These are phyloP conservation scores for Drosophila pegasa DNA, from an alignment of 2,888 invertebrate genomes.

Conservation along the genomic window DNA sequence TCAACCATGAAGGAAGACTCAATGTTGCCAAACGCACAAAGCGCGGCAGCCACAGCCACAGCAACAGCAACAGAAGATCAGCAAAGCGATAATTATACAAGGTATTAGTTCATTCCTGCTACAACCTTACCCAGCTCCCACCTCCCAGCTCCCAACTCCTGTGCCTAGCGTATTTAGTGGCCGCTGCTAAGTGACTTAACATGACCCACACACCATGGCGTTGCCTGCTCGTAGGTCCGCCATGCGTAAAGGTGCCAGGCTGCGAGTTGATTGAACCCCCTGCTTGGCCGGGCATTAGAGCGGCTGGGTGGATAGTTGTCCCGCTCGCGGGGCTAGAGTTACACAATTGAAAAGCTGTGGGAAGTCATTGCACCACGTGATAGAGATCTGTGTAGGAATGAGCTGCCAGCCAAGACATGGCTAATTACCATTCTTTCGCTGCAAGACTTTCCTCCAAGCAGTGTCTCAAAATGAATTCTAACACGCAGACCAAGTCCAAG, in stretches of 20 bases:
- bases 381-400: slow-evolving; percentile 57
- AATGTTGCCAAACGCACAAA: slow-evolving; percentile 63
- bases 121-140: background rate
- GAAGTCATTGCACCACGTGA: slow-evolving; percentile 66
- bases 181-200: slow-evolving; percentile 68
- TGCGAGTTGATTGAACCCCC: slow-evolving; percentile 64
- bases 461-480: slow-evolving; percentile 79
- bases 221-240: slow-evolving; percentile 41
- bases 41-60: slow-evolving; percentile 20
- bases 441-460: slow-evolving; percentile 61
- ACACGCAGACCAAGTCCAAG: slow-evolving; percentile 53
- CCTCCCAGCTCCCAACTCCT: background rate
- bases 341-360: slow-evolving; percentile 68
- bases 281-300: slow-evolving; percentile 46
- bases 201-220: slow-evolving; percentile 59
- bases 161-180: slow-evolving; percentile 44
- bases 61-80: slow-evolving; percentile 59
- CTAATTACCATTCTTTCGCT: slow-evolving; percentile 74
- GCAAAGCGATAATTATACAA: slow-evolving; percentile 78
- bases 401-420: slow-evolving; percentile 41
- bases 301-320: slow-evolving; percentile 6
- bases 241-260: slow-evolving; percentile 83
- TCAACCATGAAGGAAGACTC: slow-evolving; percentile 59
- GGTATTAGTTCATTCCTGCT: slow-evolving; percentile 67
- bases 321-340: slow-evolving; percentile 39